phyloP scores from a whole-genome alignment of 2,888 invertebrate genomes.

The Mythimna lalbum region DNA sequence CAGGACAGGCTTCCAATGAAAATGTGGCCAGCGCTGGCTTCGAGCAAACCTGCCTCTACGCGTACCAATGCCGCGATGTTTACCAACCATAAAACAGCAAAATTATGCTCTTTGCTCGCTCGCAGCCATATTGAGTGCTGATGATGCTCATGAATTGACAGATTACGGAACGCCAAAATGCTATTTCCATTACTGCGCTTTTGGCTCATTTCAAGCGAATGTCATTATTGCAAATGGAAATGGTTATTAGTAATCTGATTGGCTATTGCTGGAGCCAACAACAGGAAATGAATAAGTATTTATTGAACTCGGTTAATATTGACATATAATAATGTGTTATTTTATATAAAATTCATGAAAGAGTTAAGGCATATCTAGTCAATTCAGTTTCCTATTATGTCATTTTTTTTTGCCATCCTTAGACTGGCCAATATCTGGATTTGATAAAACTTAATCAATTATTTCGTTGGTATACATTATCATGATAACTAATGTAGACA shows the following conservation, averaged over 20 bases:
- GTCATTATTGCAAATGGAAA: slow-evolving; percentile 29
- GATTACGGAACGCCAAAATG: slow-evolving; percentile 28
- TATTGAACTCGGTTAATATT: neutral
- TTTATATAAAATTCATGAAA: neutral
- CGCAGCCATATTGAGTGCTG: slow-evolving; percentile 54
- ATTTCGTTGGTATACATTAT: too few relatives aligned
- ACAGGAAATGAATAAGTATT: neutral
- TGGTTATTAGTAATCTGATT: slow-evolving; percentile 11
- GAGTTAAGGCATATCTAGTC: too few relatives aligned
- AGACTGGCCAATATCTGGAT: too few relatives aligned
- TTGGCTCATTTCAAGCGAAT: slow-evolving; percentile 20
- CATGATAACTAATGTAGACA: too few relatives aligned
- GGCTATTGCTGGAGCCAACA: neutral
- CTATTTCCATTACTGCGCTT: slow-evolving; percentile 35
- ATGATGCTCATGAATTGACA: slow-evolving; percentile 54
- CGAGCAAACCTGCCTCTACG: slow-evolving; percentile 10
- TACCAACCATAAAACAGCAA: slow-evolving; percentile 64
- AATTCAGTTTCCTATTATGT: too few relatives aligned
- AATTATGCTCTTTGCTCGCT: slow-evolving; percentile 46
- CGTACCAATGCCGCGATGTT: slow-evolving; percentile 44
- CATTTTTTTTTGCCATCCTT: too few relatives aligned
- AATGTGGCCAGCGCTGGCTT: neutral
- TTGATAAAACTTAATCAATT: too few relatives aligned
- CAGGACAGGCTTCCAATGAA: neutral
- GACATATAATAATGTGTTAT: neutral